Conservation (phyloP, 2,113 vertebrate genomes). For the Pampusana beccarii region DNA sequence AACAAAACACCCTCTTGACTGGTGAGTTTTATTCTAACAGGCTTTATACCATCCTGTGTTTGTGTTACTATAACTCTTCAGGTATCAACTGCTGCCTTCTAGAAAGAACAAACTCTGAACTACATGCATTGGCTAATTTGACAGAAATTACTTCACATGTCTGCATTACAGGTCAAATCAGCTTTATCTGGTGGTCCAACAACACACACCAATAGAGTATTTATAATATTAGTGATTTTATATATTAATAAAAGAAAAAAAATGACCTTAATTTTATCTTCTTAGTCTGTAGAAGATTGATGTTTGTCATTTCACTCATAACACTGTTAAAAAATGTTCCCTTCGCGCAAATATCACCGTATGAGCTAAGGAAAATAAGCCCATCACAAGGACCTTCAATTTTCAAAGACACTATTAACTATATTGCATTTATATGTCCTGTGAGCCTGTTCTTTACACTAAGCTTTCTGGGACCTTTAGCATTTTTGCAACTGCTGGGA, state of each 20-base stretch:
- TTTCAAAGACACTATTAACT: neutral
- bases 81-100: neutral
- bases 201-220: neutral
- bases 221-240: neutral
- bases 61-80: neutral
- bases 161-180: neutral
- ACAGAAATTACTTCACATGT: neutral
- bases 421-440: neutral
- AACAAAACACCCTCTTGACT: neutral
- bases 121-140: accelerated
- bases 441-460: neutral
- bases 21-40: neutral
- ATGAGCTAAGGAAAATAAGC: neutral
- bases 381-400: neutral
- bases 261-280: neutral
- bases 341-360: neutral
- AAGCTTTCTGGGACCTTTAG: neutral
- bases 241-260: neutral
- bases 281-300: neutral
- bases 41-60: neutral
- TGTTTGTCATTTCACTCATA: neutral
- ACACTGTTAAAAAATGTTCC: neutral
- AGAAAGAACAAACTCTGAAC: accelerated
- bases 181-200: neutral
- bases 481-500: neutral